Evolutionary conservation across 2,113 vertebrate species (phyloP).

Genomic region (Nannospalax galili): DNA sequence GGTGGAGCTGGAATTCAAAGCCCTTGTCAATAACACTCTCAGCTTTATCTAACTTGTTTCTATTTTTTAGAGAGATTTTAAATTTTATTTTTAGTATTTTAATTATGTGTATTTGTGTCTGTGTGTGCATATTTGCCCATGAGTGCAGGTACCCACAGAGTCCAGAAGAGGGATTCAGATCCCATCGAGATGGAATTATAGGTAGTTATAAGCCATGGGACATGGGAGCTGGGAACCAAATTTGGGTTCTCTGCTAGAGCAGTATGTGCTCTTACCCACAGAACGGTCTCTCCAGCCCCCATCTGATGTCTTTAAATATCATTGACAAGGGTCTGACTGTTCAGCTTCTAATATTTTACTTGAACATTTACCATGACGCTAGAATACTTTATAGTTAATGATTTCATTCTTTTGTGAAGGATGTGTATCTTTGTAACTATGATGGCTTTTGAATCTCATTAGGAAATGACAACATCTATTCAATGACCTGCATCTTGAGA

Average conservation of each 20-base stretch:
- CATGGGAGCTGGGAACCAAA: background rate
- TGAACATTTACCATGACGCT: conserved; percentile 11
- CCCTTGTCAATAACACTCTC: background rate
- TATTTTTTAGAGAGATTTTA: background rate
- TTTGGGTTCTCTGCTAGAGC: background rate
- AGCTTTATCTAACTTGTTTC: background rate
- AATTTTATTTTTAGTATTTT: background rate
- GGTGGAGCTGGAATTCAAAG: conserved; percentile 1
- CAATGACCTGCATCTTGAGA: background rate
- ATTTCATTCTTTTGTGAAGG: background rate
- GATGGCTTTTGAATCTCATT: background rate
- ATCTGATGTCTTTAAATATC: background rate
- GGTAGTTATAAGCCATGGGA: no score
- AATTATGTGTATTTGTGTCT: background rate
- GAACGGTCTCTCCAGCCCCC: background rate
- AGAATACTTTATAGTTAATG: background rate
- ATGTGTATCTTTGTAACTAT: background rate
- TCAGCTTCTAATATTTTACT: conserved; percentile 23
- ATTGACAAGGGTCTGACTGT: background rate
- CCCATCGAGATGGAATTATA: background rate
- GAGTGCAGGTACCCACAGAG: background rate
- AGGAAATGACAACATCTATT: background rate
- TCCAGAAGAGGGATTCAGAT: background rate
- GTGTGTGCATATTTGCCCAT: background rate
- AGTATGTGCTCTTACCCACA: no score